phyloP scores from a whole-genome alignment of 2,888 invertebrate genomes.

The Cephus pulcher region DNA sequence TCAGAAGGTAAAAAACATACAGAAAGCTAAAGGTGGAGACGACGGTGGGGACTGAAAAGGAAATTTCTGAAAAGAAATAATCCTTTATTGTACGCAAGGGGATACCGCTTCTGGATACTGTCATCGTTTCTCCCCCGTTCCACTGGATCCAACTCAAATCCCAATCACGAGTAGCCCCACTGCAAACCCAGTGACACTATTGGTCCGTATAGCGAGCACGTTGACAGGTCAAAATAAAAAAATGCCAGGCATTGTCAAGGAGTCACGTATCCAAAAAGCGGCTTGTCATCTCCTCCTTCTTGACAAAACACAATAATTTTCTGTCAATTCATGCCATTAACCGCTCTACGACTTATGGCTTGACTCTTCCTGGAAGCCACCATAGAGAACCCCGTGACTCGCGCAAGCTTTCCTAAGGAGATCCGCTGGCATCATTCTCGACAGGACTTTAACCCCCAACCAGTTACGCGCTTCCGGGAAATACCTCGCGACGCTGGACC shows the following conservation, averaged over 20 bases:
- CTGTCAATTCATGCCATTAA: conserved; percentile 39
- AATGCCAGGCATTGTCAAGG: conserved; percentile 38
- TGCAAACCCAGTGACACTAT: background rate
- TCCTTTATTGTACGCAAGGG: conserved; percentile 35
- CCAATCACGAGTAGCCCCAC: background rate
- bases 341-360: background rate
- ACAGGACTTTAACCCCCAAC: background rate
- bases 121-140: background rate
- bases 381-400: conserved; percentile 2
- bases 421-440: background rate
- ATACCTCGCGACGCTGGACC: background rate
- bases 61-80: conserved; percentile 36
- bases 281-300: conserved; percentile 41
- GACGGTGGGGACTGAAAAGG: background rate
- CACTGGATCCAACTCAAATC: background rate
- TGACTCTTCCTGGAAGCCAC: conserved; percentile 2
- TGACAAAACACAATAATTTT: conserved; percentile 32
- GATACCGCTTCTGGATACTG: background rate
- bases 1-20: background rate
- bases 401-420: background rate
- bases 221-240: conserved; percentile 33
- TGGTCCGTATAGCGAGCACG: conserved; percentile 18
- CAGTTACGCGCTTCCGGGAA: background rate
- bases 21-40: background rate
- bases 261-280: conserved; percentile 42